Evolutionary conservation across 2,888 invertebrate species (phyloP).

Genomic region (Cephus spinipes): DNA sequence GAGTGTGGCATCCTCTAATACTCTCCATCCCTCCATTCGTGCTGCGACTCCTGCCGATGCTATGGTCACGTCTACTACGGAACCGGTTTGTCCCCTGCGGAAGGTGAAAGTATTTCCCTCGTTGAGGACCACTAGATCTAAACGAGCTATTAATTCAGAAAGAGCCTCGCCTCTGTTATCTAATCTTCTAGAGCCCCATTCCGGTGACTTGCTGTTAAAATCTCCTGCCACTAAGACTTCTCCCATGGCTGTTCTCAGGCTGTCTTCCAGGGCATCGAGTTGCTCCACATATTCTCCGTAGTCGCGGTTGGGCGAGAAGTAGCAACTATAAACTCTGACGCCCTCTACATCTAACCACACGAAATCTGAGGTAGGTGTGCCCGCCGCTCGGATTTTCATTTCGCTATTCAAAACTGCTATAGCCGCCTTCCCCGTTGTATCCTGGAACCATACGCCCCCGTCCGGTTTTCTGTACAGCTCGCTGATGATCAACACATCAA

Average conservation of each 20-base stretch:
- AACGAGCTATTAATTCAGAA: constrained; percentile 12
- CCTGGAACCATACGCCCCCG: constrained; percentile 11
- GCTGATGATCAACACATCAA: constrained; percentile 13
- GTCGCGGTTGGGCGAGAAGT: constrained; percentile 16
- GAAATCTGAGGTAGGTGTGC: constrained; percentile 6
- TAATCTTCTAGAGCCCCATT: constrained; percentile 18
- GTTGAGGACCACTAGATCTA: constrained; percentile 15
- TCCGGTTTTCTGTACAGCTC: constrained; percentile 15
- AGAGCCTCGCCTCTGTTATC: constrained; percentile 21
- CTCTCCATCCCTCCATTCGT: constrained; percentile 12
- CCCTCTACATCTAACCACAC: constrained; percentile 16
- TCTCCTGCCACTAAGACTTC: constrained; percentile 21
- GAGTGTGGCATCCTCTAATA: constrained; percentile 22
- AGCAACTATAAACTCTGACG: constrained; percentile 24
- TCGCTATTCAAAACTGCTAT: constrained; percentile 14
- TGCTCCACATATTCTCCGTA: constrained; percentile 9
- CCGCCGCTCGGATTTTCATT: constrained; percentile 1
- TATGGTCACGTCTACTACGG: constrained; percentile 14
- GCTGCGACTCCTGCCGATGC: constrained; percentile 10
- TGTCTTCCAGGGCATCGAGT: constrained; percentile 15
- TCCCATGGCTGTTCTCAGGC: constrained; percentile 5
- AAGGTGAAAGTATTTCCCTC: constrained; percentile 13
- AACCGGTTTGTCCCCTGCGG: constrained; percentile 14
- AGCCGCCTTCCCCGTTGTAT: constrained; percentile 14
- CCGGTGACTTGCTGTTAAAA: constrained; percentile 26